Conservation (phyloP, 2,113 vertebrate species). For the Plecturocebus donacophilus region DNA sequence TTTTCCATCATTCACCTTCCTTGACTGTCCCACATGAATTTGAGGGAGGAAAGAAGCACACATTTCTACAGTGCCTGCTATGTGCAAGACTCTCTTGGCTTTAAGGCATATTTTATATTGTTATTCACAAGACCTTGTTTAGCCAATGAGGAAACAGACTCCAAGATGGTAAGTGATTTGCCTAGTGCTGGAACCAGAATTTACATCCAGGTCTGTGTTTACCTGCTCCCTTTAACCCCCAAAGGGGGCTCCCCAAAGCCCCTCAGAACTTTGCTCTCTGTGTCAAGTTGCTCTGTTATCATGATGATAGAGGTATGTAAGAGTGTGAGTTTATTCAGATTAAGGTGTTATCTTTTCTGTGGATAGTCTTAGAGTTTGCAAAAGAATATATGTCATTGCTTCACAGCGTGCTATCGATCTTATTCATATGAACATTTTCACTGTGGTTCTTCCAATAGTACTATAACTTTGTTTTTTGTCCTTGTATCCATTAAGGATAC, state of each 20-base stretch:
- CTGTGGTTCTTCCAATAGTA: background rate
- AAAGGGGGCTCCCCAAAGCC: no score
- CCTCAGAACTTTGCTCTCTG: background rate
- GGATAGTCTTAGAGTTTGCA: background rate
- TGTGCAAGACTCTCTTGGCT: background rate
- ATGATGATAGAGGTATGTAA: background rate
- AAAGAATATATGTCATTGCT: background rate
- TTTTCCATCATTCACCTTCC: background rate
- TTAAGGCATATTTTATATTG: background rate
- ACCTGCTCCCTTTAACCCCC: accelerated
- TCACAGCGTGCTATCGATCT: background rate
- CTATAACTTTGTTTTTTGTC: background rate
- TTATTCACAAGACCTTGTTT: background rate
- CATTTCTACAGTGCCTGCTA: background rate
- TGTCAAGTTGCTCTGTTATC: background rate
- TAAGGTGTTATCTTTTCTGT: background rate
- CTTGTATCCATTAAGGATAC: background rate
- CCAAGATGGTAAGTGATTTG: background rate
- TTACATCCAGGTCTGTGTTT: background rate
- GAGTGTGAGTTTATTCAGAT: background rate
- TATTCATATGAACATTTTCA: background rate
- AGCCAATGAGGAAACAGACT: background rate
- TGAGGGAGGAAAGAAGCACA: background rate
- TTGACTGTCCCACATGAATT: background rate
- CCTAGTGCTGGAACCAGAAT: background rate